Evolutionary conservation across 1,140 invertebrate species (phyloP).

Genomic region (Ruditapes philippinarum): DNA sequence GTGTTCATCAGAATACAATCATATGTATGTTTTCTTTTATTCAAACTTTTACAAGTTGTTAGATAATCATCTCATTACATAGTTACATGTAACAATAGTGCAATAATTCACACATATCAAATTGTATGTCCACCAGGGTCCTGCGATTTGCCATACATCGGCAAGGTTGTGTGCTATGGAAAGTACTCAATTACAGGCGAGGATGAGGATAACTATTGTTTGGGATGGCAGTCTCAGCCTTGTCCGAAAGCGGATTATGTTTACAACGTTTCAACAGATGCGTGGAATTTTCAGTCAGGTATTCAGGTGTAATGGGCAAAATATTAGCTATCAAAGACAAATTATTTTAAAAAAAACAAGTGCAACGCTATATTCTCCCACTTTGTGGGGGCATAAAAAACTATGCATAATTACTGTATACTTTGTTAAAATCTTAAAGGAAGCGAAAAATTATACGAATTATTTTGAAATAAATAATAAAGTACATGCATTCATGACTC

Average conservation of each 20-base stretch:
- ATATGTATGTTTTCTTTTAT: too few species aligned
- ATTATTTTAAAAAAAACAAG: not conserved
- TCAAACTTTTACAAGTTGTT: too few species aligned
- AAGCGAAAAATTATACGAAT: not conserved
- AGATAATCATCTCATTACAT: too few species aligned
- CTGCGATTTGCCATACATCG: slow-evolving; percentile 59
- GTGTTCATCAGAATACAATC: too few species aligned
- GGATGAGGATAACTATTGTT: slow-evolving; percentile 57
- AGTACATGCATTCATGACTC: too few species aligned
- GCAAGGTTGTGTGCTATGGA: slow-evolving; percentile 26
- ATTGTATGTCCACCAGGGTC: slow-evolving; percentile 3
- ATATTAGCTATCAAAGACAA: not conserved
- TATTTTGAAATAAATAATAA: not conserved
- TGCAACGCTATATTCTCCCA: not conserved
- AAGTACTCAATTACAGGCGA: slow-evolving; percentile 52
- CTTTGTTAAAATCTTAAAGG: not conserved
- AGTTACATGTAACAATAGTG: too few species aligned
- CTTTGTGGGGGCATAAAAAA: not conserved
- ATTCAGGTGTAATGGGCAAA: not conserved
- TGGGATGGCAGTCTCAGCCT: slow-evolving; percentile 54
- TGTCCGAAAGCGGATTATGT: slow-evolving; percentile 45
- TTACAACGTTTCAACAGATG: slow-evolving; percentile 34
- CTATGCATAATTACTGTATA: not conserved
- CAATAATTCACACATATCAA: too few species aligned
- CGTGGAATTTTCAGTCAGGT: slow-evolving; percentile 65